Conservation (phyloP, 2,797 vertebrate species). For the Hybognathus amarus region DNA sequence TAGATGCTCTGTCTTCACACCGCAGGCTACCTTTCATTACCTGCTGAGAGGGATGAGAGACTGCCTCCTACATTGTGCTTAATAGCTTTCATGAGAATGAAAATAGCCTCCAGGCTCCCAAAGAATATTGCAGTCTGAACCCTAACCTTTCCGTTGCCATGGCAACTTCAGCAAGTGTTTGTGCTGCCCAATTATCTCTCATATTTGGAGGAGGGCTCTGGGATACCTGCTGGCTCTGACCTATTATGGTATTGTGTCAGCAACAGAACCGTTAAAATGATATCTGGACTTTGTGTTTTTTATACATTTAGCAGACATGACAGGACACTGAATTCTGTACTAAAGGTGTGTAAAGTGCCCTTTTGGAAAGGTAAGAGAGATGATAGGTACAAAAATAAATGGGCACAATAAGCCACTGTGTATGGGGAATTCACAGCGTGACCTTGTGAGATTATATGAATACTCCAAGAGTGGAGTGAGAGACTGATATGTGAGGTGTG, state of each 20-base stretch:
- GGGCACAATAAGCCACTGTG: constrained; percentile 4
- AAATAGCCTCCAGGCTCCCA: constrained; percentile 63
- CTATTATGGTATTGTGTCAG: constrained; percentile 53
- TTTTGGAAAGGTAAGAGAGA: constrained; percentile 36
- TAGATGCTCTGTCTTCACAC: constrained; percentile 36
- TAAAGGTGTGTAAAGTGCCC: constrained; percentile 9
- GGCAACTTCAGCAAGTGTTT: constrained; percentile 61
- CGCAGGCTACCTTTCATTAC: constrained; percentile 56
- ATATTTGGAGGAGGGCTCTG: constrained; percentile 56
- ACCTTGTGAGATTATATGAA: constrained; percentile 32
- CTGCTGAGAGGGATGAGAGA: constrained; percentile 54
- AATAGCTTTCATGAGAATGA: constrained; percentile 63
- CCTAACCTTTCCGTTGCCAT: constrained; percentile 67
- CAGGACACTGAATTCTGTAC: constrained; percentile 16
- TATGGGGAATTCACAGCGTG: neutral
- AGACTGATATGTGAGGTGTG: constrained; percentile 35
- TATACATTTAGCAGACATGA: constrained; percentile 22
- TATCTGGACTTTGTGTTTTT: constrained; percentile 45
- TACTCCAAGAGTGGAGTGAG: constrained; percentile 9
- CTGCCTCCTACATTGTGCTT: constrained; percentile 62
- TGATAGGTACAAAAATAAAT: constrained; percentile 29
- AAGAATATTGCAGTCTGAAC: constrained; percentile 64
- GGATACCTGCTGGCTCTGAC: constrained; percentile 57
- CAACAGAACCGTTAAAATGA: constrained; percentile 41
- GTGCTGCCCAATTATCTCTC: constrained; percentile 62